A percentile compares a stretch with the other conserved stretches of the same genome.
Evolutionary conservation across 2,113 vertebrate genomes (phyloP).

Genomic region (Aplodontia rufa): DNA sequence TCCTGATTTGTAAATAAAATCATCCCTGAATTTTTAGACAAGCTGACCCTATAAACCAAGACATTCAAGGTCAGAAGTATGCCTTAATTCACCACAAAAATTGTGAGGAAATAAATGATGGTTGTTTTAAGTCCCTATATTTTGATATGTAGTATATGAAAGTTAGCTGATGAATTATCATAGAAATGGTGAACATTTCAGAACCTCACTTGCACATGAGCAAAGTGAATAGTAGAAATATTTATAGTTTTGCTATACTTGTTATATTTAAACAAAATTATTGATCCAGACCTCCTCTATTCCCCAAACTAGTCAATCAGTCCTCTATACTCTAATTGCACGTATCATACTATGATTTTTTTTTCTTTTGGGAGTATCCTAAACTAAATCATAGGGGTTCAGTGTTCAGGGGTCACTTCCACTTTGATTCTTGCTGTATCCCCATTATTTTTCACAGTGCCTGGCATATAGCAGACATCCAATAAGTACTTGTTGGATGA

Average conservation of each 20-base stretch:
- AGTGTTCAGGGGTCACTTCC: not conserved
- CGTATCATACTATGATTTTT: not conserved
- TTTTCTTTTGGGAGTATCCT: not conserved
- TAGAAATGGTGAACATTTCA: not conserved
- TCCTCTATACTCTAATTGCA: not conserved
- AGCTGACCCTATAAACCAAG: not conserved
- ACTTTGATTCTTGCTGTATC: not conserved
- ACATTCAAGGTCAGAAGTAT: not conserved
- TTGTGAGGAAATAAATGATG: not conserved
- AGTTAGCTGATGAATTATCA: not conserved
- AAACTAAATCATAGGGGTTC: not conserved
- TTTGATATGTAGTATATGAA: not conserved
- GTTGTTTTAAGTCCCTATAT: not conserved
- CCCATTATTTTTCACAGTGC: not conserved
- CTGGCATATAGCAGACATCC: not conserved
- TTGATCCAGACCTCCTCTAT: not conserved
- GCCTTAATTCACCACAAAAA: not conserved
- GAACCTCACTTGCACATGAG: not conserved
- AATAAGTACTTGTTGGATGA: not conserved
- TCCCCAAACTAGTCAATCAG: not conserved
- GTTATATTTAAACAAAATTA: not conserved
- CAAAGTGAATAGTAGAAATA: not conserved
- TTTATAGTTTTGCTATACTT: not conserved
- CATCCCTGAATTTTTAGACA: not conserved
- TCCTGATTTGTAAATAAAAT: not conserved